These are phyloP conservation scores for Dyspetes luteomarginatus DNA, from an alignment of 2,888 invertebrate species.

Conservation along the genomic window DNA sequence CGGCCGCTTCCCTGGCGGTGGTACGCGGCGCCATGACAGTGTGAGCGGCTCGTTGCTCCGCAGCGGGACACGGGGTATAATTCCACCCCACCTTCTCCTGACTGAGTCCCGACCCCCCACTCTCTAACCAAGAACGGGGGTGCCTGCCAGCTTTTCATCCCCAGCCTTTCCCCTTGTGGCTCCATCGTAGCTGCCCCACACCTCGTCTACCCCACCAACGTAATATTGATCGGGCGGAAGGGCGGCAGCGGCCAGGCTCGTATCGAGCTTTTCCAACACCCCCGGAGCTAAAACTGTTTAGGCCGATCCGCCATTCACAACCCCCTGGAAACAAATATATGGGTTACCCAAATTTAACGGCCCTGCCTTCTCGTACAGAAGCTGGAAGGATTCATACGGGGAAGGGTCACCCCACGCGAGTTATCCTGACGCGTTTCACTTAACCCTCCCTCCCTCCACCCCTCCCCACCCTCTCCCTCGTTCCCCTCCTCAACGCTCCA, in stretches of 20 bases:
- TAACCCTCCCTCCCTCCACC: no score
- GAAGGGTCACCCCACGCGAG: constrained; percentile 38
- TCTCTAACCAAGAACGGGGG: constrained; percentile 60
- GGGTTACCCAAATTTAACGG: constrained; percentile 11
- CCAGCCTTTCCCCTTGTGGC: constrained; percentile 70
- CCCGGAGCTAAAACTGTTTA: constrained; percentile 58
- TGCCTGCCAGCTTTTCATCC: constrained; percentile 58
- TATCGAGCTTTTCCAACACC: constrained; percentile 72
- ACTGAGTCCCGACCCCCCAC: constrained; percentile 66
- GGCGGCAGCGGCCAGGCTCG: constrained; percentile 82
- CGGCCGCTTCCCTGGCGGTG: constrained; percentile 77
- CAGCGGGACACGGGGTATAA: constrained; percentile 58
- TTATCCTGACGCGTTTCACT: constrained; percentile 36
- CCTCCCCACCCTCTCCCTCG: constrained; percentile 9
- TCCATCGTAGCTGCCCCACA: constrained; percentile 70
- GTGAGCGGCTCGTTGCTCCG: constrained; percentile 65
- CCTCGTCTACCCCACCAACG: constrained; percentile 80
- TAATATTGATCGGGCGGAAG: constrained; percentile 83
- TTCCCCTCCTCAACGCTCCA: neutral
- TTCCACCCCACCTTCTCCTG: constrained; percentile 62
- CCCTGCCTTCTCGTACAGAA: constrained; percentile 38
- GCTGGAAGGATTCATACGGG: constrained; percentile 74
- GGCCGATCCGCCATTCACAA: constrained; percentile 8
- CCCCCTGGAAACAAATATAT: constrained; percentile 2
- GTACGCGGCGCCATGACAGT: constrained; percentile 83